phyloP scores from a whole-genome alignment of 2,888 invertebrate genomes.

The Gibbula magus region DNA sequence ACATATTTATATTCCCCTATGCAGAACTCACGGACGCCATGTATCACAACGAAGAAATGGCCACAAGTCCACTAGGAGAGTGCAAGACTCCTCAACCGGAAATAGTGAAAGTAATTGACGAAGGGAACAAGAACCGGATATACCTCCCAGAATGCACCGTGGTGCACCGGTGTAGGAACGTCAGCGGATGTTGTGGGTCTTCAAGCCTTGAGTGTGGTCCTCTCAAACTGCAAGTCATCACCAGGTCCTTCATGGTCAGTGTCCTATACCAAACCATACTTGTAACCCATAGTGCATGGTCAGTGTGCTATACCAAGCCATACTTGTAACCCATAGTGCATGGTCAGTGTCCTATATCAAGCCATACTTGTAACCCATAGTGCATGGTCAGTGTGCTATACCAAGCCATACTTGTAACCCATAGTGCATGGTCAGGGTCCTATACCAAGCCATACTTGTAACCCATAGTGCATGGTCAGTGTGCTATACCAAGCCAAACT shows the following conservation, averaged over 20 bases:
- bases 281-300: background rate
- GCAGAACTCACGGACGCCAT: slow-evolving; percentile 50
- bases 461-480: too few relatives aligned
- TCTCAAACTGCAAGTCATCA: slow-evolving; percentile 83
- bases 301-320: too few relatives aligned
- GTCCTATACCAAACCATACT: slow-evolving; percentile 27
- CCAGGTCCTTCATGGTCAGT: slow-evolving; percentile 89
- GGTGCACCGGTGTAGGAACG: slow-evolving; percentile 89
- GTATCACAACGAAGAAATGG: slow-evolving; percentile 56
- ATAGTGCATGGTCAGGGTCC: too few relatives aligned
- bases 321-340: too few relatives aligned
- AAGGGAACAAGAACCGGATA: slow-evolving; percentile 83
- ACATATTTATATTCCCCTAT: too few relatives aligned
- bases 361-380: too few relatives aligned
- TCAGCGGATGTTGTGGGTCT: slow-evolving; percentile 89
- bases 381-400: too few relatives aligned
- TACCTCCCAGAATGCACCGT: slow-evolving; percentile 91
- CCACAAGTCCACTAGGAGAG: slow-evolving; percentile 44
- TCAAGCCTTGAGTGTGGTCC: slow-evolving; percentile 84
- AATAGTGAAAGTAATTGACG: slow-evolving; percentile 84
- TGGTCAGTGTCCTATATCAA: too few relatives aligned
- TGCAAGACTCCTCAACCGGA: slow-evolving; percentile 85
- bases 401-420: too few relatives aligned
- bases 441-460: too few relatives aligned
- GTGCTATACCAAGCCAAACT: too few relatives aligned